Percentiles rank a stretch among this genome's conserved stretches.
Evolutionary conservation across 2,797 vertebrate genomes (phyloP).

Genomic region (Phoebastria nigripes): DNA sequence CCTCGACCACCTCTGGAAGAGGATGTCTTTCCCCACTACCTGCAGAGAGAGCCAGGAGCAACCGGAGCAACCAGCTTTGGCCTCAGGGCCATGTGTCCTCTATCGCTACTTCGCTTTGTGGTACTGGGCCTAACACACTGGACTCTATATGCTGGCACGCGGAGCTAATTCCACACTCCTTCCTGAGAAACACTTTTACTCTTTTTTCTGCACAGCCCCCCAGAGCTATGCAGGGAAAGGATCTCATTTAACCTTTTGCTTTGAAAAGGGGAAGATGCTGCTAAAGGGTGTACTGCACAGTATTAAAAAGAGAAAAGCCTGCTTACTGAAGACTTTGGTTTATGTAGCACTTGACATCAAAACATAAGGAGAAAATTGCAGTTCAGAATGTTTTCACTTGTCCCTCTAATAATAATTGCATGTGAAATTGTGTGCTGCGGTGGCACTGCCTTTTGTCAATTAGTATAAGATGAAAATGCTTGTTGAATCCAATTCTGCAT

Average conservation of each 20-base stretch:
- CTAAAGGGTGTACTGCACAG: background rate
- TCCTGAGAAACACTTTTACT: background rate
- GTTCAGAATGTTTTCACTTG: background rate
- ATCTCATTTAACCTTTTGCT: background rate
- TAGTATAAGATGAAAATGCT: conserved; percentile 10
- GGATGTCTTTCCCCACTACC: background rate
- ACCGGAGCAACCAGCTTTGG: background rate
- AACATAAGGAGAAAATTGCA: background rate
- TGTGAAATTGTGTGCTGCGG: background rate
- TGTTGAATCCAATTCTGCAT: background rate
- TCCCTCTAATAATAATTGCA: background rate
- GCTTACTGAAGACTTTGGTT: background rate
- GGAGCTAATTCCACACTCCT: background rate
- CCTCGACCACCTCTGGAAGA: background rate
- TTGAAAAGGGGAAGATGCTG: background rate
- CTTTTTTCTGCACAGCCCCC: background rate
- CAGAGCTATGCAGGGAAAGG: background rate
- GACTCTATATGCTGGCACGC: background rate
- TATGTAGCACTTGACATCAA: background rate
- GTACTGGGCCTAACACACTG: background rate
- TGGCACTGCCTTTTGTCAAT: conserved; percentile 7
- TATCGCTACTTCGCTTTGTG: fast-evolving
- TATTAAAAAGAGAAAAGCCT: background rate
- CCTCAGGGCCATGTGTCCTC: background rate
- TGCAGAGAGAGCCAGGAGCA: background rate